A percentile compares a stretch with the other conserved stretches of the same genome.
Evolutionary conservation across 2,113 vertebrate species (phyloP).

Genomic region (Phaethornis superciliosus): DNA sequence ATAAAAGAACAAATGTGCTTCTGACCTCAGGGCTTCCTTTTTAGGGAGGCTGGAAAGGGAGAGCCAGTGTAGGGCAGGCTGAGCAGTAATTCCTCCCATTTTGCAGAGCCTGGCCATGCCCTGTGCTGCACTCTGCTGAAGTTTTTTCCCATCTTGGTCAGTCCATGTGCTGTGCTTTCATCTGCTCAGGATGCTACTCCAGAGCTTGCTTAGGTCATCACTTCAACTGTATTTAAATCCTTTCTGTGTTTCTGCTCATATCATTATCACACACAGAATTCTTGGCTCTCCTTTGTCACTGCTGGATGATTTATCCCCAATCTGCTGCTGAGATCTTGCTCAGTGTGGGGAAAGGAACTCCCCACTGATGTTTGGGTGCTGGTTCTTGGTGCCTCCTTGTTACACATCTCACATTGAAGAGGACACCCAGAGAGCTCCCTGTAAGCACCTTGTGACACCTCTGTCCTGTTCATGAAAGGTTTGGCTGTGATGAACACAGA

Average conservation of each 20-base stretch:
- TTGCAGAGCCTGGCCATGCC: accelerated
- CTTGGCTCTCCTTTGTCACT: background rate
- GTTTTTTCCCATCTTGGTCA: background rate
- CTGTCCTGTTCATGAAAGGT: too few relatives aligned
- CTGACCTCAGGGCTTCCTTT: background rate
- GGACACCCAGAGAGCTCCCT: accelerated
- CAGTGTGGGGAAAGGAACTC: background rate
- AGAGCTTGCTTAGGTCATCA: background rate
- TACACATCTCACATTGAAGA: accelerated
- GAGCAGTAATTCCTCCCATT: background rate
- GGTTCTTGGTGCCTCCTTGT: accelerated
- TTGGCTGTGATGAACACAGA: background rate
- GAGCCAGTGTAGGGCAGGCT: background rate
- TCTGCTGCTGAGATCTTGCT: background rate
- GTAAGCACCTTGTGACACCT: background rate
- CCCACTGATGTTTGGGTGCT: background rate
- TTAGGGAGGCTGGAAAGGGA: background rate
- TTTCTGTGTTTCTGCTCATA: background rate
- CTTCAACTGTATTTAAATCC: accelerated
- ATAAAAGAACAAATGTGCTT: background rate
- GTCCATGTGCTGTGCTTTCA: background rate
- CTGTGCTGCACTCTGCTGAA: background rate
- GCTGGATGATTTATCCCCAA: accelerated
- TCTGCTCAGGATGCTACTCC: background rate
- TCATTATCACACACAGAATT: accelerated